phyloP scores from a whole-genome alignment of 2,888 invertebrate species.

The Mythimna ferrago region DNA sequence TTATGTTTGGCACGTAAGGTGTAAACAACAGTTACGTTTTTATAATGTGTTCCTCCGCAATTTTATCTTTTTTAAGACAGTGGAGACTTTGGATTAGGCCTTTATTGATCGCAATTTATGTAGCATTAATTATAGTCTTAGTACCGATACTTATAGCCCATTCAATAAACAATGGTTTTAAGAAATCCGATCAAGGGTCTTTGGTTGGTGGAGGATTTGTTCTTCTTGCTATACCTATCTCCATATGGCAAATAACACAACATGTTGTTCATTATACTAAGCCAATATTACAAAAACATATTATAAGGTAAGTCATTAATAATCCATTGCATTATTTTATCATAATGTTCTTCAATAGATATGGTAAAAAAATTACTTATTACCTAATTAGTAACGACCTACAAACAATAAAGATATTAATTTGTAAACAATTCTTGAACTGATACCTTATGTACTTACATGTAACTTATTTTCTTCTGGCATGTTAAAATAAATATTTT shows the following conservation, averaged over 20 bases:
- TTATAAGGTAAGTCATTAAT: slow-evolving; percentile 93
- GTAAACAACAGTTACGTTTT: slow-evolving; percentile 53
- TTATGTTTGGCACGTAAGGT: slow-evolving; percentile 62
- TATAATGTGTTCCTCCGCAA: slow-evolving; percentile 83
- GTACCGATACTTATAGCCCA: slow-evolving; percentile 96
- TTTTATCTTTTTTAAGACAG: slow-evolving; percentile 83
- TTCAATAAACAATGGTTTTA: slow-evolving; percentile 95
- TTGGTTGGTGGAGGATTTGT: slow-evolving; percentile 98
- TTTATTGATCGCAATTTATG: slow-evolving; percentile 94
- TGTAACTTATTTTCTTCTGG: neutral
- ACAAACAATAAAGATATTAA: neutral
- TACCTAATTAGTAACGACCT: slow-evolving; percentile 6
- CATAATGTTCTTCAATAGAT: neutral
- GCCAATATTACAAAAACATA: slow-evolving; percentile 97
- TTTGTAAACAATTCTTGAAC: slow-evolving; percentile 4
- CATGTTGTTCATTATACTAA: slow-evolving; percentile 98
- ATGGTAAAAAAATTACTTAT: neutral
- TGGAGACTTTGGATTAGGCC: slow-evolving; percentile 98
- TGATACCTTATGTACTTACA: neutral
- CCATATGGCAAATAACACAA: slow-evolving; percentile 98
- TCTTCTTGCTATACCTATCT: slow-evolving; percentile 96
- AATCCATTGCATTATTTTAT: neutral
- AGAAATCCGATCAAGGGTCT: slow-evolving; percentile 94
- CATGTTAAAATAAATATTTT: slow-evolving; percentile 5
- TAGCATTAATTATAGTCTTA: slow-evolving; percentile 95